A percentile compares a stretch with the other conserved stretches of the same genome.
Conservation (phyloP, 1,140 invertebrate species). For the Saccostrea cuccullata region DNA sequence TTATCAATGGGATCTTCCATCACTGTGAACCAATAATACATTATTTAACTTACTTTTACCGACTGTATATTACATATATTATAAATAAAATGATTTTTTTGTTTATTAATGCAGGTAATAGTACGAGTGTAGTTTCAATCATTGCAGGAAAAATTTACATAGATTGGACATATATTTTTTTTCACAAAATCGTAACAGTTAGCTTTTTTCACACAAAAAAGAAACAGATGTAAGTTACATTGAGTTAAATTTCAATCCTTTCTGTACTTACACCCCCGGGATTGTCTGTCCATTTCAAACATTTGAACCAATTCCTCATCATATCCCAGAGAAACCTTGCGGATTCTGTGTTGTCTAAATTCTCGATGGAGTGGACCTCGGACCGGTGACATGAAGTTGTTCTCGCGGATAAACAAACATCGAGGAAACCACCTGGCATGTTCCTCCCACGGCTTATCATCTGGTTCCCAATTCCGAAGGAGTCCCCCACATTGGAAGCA, state of each 20-base stretch:
- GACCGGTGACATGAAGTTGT: neutral
- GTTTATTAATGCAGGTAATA: no score
- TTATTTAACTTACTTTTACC: no score
- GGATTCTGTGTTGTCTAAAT: neutral
- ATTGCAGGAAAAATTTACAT: neutral
- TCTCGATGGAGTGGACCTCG: neutral
- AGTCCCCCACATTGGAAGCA: constrained; percentile 46
- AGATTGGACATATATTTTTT: neutral
- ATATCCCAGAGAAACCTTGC: constrained; percentile 38
- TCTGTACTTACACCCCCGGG: constrained; percentile 1
- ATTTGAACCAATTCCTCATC: constrained; percentile 20
- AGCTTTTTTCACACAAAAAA: neutral
- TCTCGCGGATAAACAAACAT: constrained; percentile 42
- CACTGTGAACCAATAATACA: neutral
- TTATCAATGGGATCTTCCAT: no score
- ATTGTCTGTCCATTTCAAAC: neutral
- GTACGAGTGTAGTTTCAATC: no score
- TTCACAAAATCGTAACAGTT: neutral
- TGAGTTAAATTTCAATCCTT: neutral
- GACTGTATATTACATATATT: no score
- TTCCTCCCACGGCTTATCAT: constrained; percentile 39
- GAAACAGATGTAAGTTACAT: no score
- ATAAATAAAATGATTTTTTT: no score
- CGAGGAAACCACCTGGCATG: constrained; percentile 41
- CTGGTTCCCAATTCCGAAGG: constrained; percentile 37